phyloP scores from a whole-genome alignment of 2,888 invertebrate genomes.

The Cosmia pyralina region DNA sequence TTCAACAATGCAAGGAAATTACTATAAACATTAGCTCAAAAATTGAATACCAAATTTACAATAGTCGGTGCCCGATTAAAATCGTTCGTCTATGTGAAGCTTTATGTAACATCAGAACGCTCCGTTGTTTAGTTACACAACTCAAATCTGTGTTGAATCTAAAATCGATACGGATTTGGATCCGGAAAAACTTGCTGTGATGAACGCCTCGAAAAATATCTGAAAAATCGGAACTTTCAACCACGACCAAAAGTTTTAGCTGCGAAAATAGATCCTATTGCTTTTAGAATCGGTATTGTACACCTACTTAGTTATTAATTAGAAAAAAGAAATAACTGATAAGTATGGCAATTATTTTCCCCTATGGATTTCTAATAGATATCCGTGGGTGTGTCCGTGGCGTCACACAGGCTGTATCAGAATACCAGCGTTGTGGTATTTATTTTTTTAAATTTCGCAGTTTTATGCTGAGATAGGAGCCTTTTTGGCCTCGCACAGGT shows the following conservation, averaged over 20 bases:
- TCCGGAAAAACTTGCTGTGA: conserved; percentile 39
- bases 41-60: not conserved
- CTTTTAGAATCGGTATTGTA: not conserved
- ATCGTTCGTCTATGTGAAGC: not conserved
- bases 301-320: not conserved
- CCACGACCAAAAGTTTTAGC: not conserved
- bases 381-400: too few species aligned
- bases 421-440: too few species aligned
- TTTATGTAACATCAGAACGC: conserved; percentile 32
- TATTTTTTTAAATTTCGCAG: too few species aligned
- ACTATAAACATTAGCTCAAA: not conserved
- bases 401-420: too few species aligned
- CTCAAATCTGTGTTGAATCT: conserved; percentile 47
- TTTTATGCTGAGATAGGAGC: too few species aligned
- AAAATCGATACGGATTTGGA: conserved; percentile 56
- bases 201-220: conserved; percentile 32
- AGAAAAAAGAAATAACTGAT: not conserved
- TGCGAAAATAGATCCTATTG: not conserved
- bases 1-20: not conserved
- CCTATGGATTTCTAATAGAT: too few species aligned
- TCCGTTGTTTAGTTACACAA: conserved; percentile 52
- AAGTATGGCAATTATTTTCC: not conserved
- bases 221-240: conserved; percentile 10
- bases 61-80: not conserved
- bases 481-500: too few species aligned